These are phyloP conservation scores for Carposina sasakii DNA, from an alignment of 1,140 invertebrate species.

Conservation along the genomic window DNA sequence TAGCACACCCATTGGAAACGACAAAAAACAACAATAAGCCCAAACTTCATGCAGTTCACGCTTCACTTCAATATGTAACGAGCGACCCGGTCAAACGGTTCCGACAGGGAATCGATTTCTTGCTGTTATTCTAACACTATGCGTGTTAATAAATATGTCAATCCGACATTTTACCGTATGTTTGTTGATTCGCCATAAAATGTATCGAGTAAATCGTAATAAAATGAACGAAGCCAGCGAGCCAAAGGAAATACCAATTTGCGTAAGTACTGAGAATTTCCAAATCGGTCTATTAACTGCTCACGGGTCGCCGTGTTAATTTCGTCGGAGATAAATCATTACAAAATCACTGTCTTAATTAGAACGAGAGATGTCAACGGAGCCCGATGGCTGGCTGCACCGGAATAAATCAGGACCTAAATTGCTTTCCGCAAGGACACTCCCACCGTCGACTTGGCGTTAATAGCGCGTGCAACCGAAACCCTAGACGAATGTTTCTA, in stretches of 20 bases:
- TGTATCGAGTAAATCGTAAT: too few species aligned
- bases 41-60: conserved; percentile 39
- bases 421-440: conserved; percentile 64
- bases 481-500: conserved; percentile 51
- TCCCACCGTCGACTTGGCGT: conserved; percentile 54
- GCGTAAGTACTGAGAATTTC: too few species aligned
- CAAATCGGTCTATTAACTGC: conserved; percentile 36
- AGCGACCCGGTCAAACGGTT: conserved; percentile 46
- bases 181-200: too few species aligned
- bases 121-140: too few species aligned
- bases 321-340: conserved; percentile 48
- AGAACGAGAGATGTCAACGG: conserved; percentile 53
- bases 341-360: conserved; percentile 57
- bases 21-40: conserved; percentile 52
- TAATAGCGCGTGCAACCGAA: conserved; percentile 66
- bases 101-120: conserved; percentile 30
- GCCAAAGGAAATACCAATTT: too few species aligned
- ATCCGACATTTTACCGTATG: too few species aligned
- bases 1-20: conserved; percentile 46
- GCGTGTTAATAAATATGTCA: too few species aligned
- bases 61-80: conserved; percentile 49
- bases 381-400: conserved; percentile 30
- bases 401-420: conserved; percentile 61
- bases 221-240: too few species aligned
- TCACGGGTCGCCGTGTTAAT: conserved; percentile 26